These are phyloP conservation scores for Labrus mixtus DNA, from an alignment of 2,113 vertebrate species.

Conservation along the genomic window DNA sequence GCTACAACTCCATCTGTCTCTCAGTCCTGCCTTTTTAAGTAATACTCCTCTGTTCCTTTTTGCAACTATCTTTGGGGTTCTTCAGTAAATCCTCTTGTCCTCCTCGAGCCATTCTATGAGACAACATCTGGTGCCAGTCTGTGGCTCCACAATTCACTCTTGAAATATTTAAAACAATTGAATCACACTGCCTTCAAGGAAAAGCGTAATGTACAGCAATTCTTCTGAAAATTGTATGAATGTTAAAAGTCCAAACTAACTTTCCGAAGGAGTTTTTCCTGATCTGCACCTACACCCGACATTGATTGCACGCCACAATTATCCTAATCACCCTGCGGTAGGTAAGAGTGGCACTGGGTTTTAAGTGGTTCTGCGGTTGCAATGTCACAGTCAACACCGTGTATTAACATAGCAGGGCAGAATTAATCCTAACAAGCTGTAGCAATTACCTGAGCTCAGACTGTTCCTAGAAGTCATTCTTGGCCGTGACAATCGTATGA, in stretches of 20 bases:
- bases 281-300: conserved; percentile 3
- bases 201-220: neutral
- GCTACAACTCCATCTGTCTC: conserved; percentile 60
- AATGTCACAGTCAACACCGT: conserved; percentile 23
- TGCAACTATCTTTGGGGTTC: conserved; percentile 36
- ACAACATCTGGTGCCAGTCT: conserved; percentile 53
- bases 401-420: conserved; percentile 31
- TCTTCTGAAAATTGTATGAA: neutral
- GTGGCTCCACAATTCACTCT: conserved; percentile 19
- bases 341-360: neutral
- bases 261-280: neutral
- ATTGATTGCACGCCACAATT: conserved; percentile 28
- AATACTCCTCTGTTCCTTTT: conserved; percentile 28
- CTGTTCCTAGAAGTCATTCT: conserved; percentile 45
- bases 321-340: conserved; percentile 13
- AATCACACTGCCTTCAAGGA: conserved; percentile 29
- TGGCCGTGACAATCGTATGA: conserved; percentile 32
- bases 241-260: neutral
- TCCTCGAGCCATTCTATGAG: conserved; percentile 25
- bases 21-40: conserved; percentile 56
- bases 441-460: conserved; percentile 50
- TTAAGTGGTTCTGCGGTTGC: conserved; percentile 32
- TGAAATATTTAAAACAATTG: conserved; percentile 45
- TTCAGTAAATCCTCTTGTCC: conserved; percentile 49
- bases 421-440: conserved; percentile 51